Percentiles rank a stretch among this genome's conserved stretches.
Conservation (phyloP, 2,888 invertebrate species). For the Flabesymbios commensalis region DNA sequence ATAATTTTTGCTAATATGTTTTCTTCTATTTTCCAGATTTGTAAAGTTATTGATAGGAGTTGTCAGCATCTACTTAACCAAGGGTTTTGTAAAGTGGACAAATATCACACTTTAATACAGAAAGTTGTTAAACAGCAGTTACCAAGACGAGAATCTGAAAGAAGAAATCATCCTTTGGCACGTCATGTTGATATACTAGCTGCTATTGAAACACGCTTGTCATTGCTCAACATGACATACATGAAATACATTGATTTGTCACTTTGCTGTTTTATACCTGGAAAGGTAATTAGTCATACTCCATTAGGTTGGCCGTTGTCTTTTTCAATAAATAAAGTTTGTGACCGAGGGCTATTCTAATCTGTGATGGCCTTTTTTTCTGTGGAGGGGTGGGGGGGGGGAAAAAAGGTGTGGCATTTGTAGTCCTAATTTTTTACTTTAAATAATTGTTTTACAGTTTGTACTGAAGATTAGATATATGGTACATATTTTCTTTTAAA, state of each 20-base stretch:
- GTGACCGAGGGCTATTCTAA: too few species aligned
- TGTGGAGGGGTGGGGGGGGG: too few species aligned
- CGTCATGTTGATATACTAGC: constrained; percentile 88
- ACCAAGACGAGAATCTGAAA: constrained; percentile 86
- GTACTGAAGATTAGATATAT: too few species aligned
- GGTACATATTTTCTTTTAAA: too few species aligned
- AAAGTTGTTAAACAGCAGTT: constrained; percentile 80
- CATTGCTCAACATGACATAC: constrained; percentile 91
- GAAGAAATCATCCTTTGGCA: constrained; percentile 81
- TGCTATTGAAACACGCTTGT: constrained; percentile 87
- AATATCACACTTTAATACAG: constrained; percentile 74
- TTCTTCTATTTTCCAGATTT: too few species aligned
- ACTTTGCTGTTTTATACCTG: constrained; percentile 89
- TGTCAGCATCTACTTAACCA: constrained; percentile 78
- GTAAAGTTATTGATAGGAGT: constrained; percentile 74
- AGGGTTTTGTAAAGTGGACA: constrained; percentile 81
- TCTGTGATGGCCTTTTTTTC: too few species aligned
- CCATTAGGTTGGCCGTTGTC: not conserved
- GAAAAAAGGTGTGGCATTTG: too few species aligned
- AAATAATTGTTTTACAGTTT: too few species aligned
- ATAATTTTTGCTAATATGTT: too few species aligned
- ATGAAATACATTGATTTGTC: constrained; percentile 83
- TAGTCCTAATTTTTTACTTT: too few species aligned
- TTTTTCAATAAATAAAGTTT: not conserved
- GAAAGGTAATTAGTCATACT: constrained; percentile 81